A percentile compares a stretch with the other conserved stretches of the same genome.
Conservation (phyloP, 1,140 invertebrate species). For the Drosophila varians region DNA sequence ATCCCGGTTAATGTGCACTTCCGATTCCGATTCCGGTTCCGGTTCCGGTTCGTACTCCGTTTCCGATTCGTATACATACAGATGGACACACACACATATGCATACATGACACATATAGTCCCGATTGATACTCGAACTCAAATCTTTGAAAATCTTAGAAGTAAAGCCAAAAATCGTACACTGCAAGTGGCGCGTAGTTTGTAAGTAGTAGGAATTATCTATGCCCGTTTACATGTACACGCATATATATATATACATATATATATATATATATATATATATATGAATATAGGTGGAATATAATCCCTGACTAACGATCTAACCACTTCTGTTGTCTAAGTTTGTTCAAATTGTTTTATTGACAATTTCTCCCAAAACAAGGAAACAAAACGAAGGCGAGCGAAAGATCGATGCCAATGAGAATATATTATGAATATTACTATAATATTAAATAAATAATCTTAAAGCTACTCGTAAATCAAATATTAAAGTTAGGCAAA, state of each 20-base stretch:
- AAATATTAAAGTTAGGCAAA: conserved; percentile 39
- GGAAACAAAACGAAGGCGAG: not conserved
- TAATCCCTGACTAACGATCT: conserved; percentile 40
- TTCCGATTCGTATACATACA: not conserved
- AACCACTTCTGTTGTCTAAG: conserved; percentile 62
- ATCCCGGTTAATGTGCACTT: not conserved
- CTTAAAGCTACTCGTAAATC: conserved; percentile 41
- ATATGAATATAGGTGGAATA: conserved; percentile 19
- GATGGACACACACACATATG: not conserved
- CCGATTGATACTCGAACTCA: conserved; percentile 7
- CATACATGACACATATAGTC: not conserved
- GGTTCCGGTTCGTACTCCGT: not conserved
- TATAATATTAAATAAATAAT: conserved; percentile 35
- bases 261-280: not conserved
- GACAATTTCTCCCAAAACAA: conserved; percentile 56
- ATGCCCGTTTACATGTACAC: conserved; percentile 17
- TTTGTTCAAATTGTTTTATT: conserved; percentile 78
- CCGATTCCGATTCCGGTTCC: not conserved
- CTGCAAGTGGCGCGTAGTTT: conserved; percentile 64
- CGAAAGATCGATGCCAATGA: conserved; percentile 41
- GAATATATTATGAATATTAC: conserved; percentile 48
- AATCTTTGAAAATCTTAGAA: conserved; percentile 25
- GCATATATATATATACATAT: not conserved
- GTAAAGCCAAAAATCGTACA: conserved; percentile 24
- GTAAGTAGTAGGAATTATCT: conserved; percentile 69